A percentile compares a stretch with the other conserved stretches of the same genome.
Conservation (phyloP, 2,113 vertebrate genomes). For the Leucoraja erinaceus region DNA sequence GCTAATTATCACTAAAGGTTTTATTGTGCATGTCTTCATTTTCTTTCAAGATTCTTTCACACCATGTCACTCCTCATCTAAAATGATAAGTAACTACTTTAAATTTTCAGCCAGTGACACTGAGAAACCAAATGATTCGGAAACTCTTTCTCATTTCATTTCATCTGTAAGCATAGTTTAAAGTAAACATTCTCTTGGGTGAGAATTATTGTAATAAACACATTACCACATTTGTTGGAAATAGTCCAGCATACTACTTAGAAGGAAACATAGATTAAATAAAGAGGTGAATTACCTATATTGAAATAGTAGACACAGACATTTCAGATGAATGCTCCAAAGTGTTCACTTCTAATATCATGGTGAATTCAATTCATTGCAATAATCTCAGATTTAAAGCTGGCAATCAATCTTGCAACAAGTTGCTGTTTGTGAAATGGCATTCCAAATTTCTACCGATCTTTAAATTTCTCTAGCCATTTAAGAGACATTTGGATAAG, state of each 20-base stretch:
- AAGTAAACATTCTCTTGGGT: neutral
- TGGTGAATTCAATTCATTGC: too few species aligned
- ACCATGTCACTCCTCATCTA: neutral
- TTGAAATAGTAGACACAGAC: neutral
- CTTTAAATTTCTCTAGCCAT: too few species aligned
- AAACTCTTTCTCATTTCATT: slow-evolving; percentile 2
- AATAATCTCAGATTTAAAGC: too few species aligned
- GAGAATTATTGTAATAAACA: neutral
- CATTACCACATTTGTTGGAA: neutral
- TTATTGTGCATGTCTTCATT: neutral
- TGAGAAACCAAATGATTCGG: neutral
- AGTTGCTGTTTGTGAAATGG: too few species aligned
- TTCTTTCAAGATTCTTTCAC: neutral
- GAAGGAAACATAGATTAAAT: neutral
- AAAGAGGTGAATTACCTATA: neutral
- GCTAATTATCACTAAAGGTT: neutral
- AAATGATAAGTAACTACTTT: neutral
- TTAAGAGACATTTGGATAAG: too few species aligned
- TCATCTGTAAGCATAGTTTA: neutral
- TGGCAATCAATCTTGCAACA: too few species aligned
- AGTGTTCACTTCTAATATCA: too few species aligned
- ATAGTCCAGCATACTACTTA: neutral
- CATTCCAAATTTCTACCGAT: too few species aligned
- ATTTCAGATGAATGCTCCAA: neutral
- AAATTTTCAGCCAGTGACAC: neutral